Conservation (phyloP, 2,113 vertebrate genomes). For the Cephalophus harveyi region DNA sequence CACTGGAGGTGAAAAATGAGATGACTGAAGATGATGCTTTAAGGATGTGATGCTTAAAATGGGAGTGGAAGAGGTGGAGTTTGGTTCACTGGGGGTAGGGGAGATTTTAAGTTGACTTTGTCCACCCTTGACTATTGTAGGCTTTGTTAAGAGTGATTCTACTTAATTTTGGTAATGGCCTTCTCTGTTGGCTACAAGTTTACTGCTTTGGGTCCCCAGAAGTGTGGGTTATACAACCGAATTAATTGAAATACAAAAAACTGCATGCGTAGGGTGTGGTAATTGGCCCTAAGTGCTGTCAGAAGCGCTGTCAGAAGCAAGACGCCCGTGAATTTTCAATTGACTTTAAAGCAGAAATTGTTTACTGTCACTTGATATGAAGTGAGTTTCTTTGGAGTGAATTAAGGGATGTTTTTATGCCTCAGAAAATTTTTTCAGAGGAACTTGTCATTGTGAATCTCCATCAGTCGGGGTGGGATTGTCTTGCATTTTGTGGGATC, state of each 20-base stretch:
- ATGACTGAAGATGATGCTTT: not conserved
- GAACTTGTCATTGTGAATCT: constrained; percentile 49
- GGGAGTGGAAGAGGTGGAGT: not conserved
- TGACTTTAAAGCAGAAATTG: constrained; percentile 40
- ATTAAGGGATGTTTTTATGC: constrained; percentile 46
- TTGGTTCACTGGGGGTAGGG: not conserved
- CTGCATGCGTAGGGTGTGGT: not conserved
- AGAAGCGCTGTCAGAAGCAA: constrained; percentile 33
- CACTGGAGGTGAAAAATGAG: not conserved
- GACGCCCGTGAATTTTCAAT: constrained; percentile 51
- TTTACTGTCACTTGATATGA: constrained; percentile 47
- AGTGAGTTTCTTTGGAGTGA: not conserved
- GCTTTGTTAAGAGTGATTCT: not conserved
- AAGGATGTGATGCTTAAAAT: not conserved
- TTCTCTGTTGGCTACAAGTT: constrained; percentile 9
- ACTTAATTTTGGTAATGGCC: constrained; percentile 31
- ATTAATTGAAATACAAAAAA: constrained; percentile 57
- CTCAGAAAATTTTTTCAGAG: constrained; percentile 63
- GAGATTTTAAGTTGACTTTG: not conserved
- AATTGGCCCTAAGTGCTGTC: constrained; percentile 42
- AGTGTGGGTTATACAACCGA: not conserved
- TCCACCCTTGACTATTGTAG: not conserved
- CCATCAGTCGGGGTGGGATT: constrained; percentile 2
- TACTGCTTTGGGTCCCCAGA: not conserved
- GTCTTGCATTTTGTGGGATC: constrained; percentile 39